Evolutionary conservation across 2,113 vertebrate species (phyloP).

Genomic region (Myrmophylax atrothorax): DNA sequence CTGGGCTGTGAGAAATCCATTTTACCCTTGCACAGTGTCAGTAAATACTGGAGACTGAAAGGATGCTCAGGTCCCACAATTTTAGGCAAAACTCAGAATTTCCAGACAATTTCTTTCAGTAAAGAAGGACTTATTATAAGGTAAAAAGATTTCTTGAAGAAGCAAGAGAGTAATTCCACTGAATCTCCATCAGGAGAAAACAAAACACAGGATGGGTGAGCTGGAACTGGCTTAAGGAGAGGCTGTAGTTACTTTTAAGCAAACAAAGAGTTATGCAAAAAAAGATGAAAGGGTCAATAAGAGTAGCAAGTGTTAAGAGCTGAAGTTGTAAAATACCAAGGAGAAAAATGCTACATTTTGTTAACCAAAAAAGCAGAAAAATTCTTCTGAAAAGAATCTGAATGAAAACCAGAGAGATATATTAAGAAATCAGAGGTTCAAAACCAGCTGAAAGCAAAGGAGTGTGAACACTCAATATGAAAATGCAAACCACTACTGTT

Average conservation of each 20-base stretch:
- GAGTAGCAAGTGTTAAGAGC: neutral
- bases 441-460: neutral
- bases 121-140: neutral
- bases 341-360: neutral
- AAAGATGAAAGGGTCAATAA: neutral
- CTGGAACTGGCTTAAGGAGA: neutral
- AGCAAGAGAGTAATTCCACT: neutral
- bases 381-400: neutral
- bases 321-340: neutral
- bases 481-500: neutral
- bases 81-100: neutral
- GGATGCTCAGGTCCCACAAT: too few species aligned
- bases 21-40: neutral
- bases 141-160: neutral
- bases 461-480: neutral
- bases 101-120: neutral
- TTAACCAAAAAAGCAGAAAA: neutral
- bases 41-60: neutral
- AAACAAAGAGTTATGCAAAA: neutral
- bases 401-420: neutral
- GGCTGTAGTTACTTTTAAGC: neutral
- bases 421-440: neutral
- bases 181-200: neutral
- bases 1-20: accelerated
- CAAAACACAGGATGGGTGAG: neutral